phyloP scores from a whole-genome alignment of 2,113 vertebrate genomes.

The Bungarus multicinctus region DNA sequence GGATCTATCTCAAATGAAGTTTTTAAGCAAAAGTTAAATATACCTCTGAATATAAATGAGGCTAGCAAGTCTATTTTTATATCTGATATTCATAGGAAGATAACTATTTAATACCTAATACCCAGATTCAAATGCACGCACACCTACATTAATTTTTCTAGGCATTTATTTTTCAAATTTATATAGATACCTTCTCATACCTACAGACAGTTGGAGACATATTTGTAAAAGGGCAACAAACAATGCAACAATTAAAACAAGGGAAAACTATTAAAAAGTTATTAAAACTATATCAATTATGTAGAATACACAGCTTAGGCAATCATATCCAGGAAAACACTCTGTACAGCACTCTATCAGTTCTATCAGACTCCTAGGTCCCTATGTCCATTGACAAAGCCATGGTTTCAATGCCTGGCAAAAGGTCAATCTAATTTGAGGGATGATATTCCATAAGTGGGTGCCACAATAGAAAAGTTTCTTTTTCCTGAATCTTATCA shows the following conservation, averaged over 20 bases:
- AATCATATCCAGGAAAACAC: neutral
- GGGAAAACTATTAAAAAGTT: neutral
- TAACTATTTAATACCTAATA: neutral
- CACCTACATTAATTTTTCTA: neutral
- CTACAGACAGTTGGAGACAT: neutral
- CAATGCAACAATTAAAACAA: neutral
- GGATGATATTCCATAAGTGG: neutral
- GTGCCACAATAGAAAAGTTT: neutral
- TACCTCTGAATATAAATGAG: slow-evolving; percentile 10
- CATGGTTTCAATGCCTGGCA: neutral
- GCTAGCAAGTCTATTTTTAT: slow-evolving; percentile 15
- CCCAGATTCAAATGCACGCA: neutral
- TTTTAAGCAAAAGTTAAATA: slow-evolving; percentile 14
- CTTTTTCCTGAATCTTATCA: neutral
- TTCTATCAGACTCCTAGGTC: neutral
- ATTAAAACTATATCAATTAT: neutral
- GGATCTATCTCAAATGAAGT: slow-evolving; percentile 36
- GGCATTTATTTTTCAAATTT: neutral
- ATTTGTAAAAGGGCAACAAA: neutral
- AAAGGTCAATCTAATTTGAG: neutral
- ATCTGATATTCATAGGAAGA: neutral
- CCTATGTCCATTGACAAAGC: neutral
- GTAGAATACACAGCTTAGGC: neutral
- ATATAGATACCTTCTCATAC: neutral
- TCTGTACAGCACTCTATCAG: neutral